A percentile compares a stretch with the other conserved stretches of the same genome.
These are phyloP conservation scores for Uropetala carovei DNA, from an alignment of 2,888 invertebrate genomes.

Conservation along the genomic window DNA sequence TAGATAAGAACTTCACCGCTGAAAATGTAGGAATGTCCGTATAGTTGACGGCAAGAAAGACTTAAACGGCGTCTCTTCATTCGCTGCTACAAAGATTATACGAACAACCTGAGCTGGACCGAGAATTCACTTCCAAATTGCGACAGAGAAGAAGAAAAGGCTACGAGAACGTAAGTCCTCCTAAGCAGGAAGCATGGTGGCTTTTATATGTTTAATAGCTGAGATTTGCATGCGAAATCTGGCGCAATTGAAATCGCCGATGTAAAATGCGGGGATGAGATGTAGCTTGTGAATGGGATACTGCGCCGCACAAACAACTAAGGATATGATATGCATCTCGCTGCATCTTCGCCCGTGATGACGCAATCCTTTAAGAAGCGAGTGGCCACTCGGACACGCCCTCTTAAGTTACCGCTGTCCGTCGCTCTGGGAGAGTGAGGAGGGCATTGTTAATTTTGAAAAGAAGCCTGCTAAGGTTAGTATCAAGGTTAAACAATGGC, in stretches of 20 bases:
- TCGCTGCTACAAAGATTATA: neutral
- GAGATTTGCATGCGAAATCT: slow-evolving; percentile 3
- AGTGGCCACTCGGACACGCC: neutral
- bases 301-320: neutral
- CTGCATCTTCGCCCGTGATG: neutral
- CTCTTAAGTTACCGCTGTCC: neutral
- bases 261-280: neutral
- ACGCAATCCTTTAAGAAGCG: neutral
- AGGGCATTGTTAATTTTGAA: slow-evolving; percentile 19
- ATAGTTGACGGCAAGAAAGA: no score
- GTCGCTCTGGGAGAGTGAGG: neutral
- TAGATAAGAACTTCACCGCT: neutral
- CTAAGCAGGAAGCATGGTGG: neutral
- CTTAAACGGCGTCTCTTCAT: neutral
- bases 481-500: slow-evolving; percentile 45
- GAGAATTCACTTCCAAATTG: no score
- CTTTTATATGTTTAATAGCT: neutral
- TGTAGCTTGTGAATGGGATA: neutral
- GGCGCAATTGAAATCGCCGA: neutral
- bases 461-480: neutral
- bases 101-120: neutral
- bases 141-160: no score
- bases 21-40: neutral
- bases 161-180: no score
- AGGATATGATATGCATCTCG: neutral